phyloP scores from a whole-genome alignment of 2,797 vertebrate genomes.

The Eremophila alpestris region DNA sequence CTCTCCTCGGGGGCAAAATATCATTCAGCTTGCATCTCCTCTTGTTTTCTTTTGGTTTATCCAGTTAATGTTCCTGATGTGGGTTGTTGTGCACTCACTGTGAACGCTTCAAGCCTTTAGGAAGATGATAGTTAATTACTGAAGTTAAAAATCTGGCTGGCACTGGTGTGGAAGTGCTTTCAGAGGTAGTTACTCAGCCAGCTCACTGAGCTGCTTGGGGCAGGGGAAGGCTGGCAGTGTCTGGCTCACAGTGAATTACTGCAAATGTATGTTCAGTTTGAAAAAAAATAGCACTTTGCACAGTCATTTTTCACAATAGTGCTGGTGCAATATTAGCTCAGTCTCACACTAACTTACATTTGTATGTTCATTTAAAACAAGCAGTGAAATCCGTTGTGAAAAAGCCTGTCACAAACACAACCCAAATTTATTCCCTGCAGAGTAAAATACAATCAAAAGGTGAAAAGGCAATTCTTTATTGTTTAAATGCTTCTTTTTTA shows the following conservation, averaged over 20 bases:
- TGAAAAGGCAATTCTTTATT: not conserved
- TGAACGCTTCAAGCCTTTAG: conserved; percentile 35
- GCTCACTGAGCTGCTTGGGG: not conserved
- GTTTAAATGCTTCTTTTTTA: not conserved
- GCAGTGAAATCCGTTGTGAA: not conserved
- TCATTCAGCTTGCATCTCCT: conserved; percentile 17
- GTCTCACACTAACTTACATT: not conserved
- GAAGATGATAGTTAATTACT: conserved; percentile 43
- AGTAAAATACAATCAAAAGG: conserved; percentile 1
- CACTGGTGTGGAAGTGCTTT: conserved; percentile 1
- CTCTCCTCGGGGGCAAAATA: conserved; percentile 39
- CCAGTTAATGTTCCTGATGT: conserved; percentile 21
- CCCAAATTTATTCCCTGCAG: conserved; percentile 22
- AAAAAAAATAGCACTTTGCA: not conserved
- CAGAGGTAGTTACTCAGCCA: not conserved
- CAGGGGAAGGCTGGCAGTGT: not conserved
- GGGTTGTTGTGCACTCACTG: not conserved
- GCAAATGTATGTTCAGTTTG: not conserved
- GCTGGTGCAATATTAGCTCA: not conserved
- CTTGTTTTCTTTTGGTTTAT: conserved; percentile 24
- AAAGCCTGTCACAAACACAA: conserved; percentile 3
- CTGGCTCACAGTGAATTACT: not conserved
- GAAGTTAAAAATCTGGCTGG: conserved; percentile 39
- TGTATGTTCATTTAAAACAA: not conserved
- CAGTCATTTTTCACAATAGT: not conserved